Evolutionary conservation across 1,140 invertebrate genomes (phyloP), one percentile per base, ranked within the genome.

Genomic region (Maconellicoccus hirsutus): DNA sequence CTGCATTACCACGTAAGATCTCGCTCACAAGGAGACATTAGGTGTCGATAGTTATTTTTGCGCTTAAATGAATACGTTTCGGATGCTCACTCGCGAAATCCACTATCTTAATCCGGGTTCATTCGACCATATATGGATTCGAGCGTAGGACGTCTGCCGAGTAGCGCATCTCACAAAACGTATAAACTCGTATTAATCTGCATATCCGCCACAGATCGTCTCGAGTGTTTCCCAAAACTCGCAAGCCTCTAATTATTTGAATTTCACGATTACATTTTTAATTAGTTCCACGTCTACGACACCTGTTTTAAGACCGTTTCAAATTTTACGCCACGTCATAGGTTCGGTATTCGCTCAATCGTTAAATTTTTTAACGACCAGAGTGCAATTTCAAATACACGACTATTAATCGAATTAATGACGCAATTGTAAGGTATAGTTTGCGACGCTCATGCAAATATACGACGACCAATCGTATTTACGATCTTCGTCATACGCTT

Each of bases 341-440:
- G 29, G 4, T 33, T 33, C 42, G 42, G n/a, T 52, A 52, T 16
- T 52, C 42, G 42, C 42, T 3, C 16, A 52, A 6, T 52, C 42
- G 42, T 52, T 52, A 52, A 52, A 33, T 33, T 52, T 52, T 52
- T 52, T 52, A 52, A 52, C 42, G 42, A 52, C 42, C 42, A 3
- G 16, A 14, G 12, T 3, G 42, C n/a, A 52, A 52, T 52, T 52
- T 52, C 6, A 52, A 52, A 52, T 52, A 52, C 42, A 19, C 2
- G n/a, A 52, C 42, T 52, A 52, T 52, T 52, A 52, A 19, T 52
- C 42, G 42, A 52, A 52, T 52, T 52, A 52, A 52, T 16, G 42
- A 52, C 42, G 4, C 42, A 16, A 52, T 52, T 52, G 42, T 52
- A 52, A 52, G 4, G 42, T 52, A 16, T 52, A 33, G 29, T 33